phyloP scores from a whole-genome alignment of 2,797 vertebrate species.

The Phataginus tetradactyla region DNA sequence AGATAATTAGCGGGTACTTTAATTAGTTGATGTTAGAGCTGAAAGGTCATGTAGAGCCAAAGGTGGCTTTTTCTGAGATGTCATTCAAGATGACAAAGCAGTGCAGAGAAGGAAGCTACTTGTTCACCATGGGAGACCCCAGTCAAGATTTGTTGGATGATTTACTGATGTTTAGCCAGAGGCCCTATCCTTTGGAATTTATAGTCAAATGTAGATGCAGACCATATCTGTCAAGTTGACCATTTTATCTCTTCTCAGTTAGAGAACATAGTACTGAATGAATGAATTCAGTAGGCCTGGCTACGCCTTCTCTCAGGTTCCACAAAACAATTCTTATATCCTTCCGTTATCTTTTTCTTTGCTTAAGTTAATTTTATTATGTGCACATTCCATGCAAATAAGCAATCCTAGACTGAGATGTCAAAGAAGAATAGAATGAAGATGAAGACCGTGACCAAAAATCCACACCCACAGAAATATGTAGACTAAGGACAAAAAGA shows the following conservation, averaged over 20 bases:
- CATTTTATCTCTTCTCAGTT: not conserved
- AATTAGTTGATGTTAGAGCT: not conserved
- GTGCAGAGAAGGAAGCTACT: not conserved
- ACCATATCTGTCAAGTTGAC: not conserved
- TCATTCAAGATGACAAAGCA: not conserved
- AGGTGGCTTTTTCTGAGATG: not conserved
- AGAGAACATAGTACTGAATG: not conserved
- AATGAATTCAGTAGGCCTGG: not conserved
- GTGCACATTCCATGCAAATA: not conserved
- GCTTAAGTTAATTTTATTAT: not conserved
- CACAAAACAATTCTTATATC: not conserved
- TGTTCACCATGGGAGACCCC: not conserved
- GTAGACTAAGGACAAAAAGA: not conserved
- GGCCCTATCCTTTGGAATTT: not conserved
- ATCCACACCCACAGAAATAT: not conserved
- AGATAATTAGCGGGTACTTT: not conserved
- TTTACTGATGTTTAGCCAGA: not conserved
- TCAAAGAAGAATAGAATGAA: conserved; percentile 8
- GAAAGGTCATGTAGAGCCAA: not conserved
- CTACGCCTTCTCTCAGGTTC: not conserved
- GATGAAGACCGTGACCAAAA: not conserved
- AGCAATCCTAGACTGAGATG: not conserved
- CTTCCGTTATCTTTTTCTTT: not conserved
- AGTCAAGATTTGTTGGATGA: not conserved
- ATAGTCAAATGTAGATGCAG: not conserved